Base-by-base conservation (phyloP, 2,888 invertebrate genomes). In the Thereva unica region DNA sequence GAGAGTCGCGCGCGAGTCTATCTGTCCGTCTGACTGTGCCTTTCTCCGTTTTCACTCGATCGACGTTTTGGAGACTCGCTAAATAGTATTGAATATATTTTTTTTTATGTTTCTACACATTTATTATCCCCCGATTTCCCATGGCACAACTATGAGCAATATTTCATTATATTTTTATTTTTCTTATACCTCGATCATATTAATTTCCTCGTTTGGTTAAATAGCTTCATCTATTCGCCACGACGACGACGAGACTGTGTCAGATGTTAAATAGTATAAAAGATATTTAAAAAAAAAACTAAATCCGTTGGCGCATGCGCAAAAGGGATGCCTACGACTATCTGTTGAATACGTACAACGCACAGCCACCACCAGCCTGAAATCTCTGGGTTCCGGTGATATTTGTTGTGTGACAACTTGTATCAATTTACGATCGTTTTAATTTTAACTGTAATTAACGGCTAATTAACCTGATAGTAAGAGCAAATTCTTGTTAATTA, bases 21-120 rank as follows among this genome's bases (percentile, higher is more conserved):
- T 23, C 23, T 23, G 23, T 23, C 23, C 61, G 68, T 69, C 64
- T 67, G 68, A n/a, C n/a, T 67, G 66, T 67, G 65, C 61, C 68
- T 55, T 67, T 68, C 66, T 66, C 55, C 67, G 52, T 64, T 67
- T 56, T 64, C 52, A 64, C 38, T 67, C 40, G 34, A 35, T 50
- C 50, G 50, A 61, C 49, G 37, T 41, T 23, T 23, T 61, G 50
- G 61, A n/a, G n/a, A 38, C 55, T 23, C 40, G 12, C 9, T 41
- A 7, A n/a, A 47, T n/a, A n/a, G 9, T 12, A 47, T 5, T 47
- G 10, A 12, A 5, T 7, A 12, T 12, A n/a, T 10, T 12, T 50
- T 23, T n/a, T 9, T 47, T 47, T 50, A 34, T 34, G 3, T 50
- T 50, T 50, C 5, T 50, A 7, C 23, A 34, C 35, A 9, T 10